Base-by-base conservation (phyloP, 2,113 vertebrate genomes). In the Lonchura striata region DNA sequence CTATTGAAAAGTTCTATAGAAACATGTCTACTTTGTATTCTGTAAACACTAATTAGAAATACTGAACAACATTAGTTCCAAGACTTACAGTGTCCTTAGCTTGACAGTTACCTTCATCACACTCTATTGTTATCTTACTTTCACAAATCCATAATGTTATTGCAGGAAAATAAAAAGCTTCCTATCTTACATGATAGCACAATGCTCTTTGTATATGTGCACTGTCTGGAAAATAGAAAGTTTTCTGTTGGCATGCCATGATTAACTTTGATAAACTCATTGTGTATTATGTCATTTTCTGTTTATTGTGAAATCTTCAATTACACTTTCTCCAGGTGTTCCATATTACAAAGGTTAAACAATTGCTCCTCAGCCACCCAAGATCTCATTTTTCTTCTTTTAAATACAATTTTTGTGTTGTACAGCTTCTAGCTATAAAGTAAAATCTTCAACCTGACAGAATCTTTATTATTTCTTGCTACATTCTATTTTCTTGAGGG, bases 241-340 rank as follows among this genome's bases (percentile, higher is more conserved):
- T 24, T 74, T 86, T 24, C 57, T 65, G 6, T 72, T 82, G 33
- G n/a, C 28, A 64, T 27, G 8, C 23, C 27, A 23, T 74, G 78
- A 74, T 92, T 95, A 90, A 72, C 23, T 84, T 93, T 90, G 57
- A 90, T 74, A 88, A 95, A 88, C 13, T 61, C 49, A 64, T 68
- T 60, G 17, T 64, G 2, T 44, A 50, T 72, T 76, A 79, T 88
- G 53, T 53, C 1, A 61, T 92, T 93, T 93, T 96, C 57, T 93
- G 71, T 90, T 96, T 96, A 90, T 82, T 93, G 21, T 88, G 37
- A 88, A 72, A 87, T 65, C 37, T 94, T 86, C 44, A 84, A 21
- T 81, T 95, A 74, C 64, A 46, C 7, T 95, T 91, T 87, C n/a
- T 90, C 63, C 92, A 96, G 75, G 88, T 94, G 75, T 92, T 96